These are phyloP conservation scores for Bibio marci DNA, from an alignment of 2,888 invertebrate genomes.

Conservation along the genomic window DNA sequence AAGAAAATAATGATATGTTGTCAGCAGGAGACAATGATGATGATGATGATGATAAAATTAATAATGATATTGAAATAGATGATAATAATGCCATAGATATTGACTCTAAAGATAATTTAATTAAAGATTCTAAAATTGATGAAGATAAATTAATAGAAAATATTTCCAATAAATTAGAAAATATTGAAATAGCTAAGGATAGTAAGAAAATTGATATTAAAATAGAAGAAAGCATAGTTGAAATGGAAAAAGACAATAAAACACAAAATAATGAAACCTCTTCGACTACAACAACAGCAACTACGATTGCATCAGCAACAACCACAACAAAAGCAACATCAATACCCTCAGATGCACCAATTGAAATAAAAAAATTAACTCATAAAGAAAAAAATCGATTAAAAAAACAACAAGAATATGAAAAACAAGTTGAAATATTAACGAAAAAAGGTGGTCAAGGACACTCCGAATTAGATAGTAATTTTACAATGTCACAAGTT, in stretches of 20 bases:
- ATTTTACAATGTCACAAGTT: constrained; percentile 85
- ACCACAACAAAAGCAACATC: background rate
- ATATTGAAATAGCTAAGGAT: too few relatives aligned
- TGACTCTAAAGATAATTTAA: constrained; percentile 18
- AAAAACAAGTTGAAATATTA: constrained; percentile 69
- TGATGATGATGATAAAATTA: constrained; percentile 29
- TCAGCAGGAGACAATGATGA: constrained; percentile 29
- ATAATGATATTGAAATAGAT: constrained; percentile 3
- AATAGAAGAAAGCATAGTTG: background rate
- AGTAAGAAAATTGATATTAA: constrained; percentile 12
- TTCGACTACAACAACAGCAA: background rate
- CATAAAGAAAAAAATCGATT: constrained; percentile 85
- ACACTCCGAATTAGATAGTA: constrained; percentile 75
- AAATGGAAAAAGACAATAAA: constrained; percentile 20
- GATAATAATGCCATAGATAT: constrained; percentile 1
- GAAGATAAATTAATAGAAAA: too few relatives aligned
- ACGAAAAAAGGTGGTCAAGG: constrained; percentile 78
- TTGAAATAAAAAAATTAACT: constrained; percentile 48
- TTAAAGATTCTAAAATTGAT: too few relatives aligned
- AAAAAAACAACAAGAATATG: constrained; percentile 77
- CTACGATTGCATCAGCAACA: background rate
- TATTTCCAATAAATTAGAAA: too few relatives aligned
- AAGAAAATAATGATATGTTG: constrained; percentile 32
- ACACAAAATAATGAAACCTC: constrained; percentile 9
- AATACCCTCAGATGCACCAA: background rate